phyloP scores from a whole-genome alignment of 23 tunicate genomes.

The Trididemnum miniatum region DNA sequence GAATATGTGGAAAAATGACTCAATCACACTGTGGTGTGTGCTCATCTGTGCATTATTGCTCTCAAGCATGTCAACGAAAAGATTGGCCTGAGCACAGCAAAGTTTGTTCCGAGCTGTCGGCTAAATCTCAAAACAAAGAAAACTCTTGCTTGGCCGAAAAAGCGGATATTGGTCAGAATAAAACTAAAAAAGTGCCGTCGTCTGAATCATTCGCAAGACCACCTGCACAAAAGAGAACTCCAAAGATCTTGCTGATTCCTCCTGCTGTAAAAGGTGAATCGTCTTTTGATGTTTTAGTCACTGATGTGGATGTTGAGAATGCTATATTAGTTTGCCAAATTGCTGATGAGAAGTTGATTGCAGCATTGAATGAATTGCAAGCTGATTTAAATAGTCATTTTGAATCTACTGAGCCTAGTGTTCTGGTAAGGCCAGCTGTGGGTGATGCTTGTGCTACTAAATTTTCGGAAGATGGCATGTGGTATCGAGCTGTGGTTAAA shows the following conservation, averaged over 20 bases:
- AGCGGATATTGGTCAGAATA: neutral
- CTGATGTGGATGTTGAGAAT: slow-evolving; percentile 16
- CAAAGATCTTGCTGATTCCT: neutral
- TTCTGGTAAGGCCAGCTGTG: neutral
- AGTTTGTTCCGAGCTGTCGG: slow-evolving; percentile 9
- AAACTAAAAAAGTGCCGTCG: neutral
- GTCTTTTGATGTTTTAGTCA: slow-evolving; percentile 6
- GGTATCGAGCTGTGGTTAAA: slow-evolving; percentile 40
- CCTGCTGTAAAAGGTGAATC: neutral
- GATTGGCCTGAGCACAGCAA: slow-evolving; percentile 62
- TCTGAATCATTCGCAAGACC: neutral
- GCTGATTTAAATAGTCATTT: slow-evolving; percentile 3
- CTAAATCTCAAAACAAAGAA: neutral
- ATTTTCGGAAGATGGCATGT: slow-evolving; percentile 43
- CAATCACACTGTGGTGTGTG: slow-evolving; percentile 8
- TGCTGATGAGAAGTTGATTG: neutral
- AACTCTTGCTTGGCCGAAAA: too few species aligned
- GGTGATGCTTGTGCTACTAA: slow-evolving; percentile 25
- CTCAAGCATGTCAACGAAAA: slow-evolving; percentile 38
- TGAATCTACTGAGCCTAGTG: neutral
- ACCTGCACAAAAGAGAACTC: neutral
- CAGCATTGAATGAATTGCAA: slow-evolving; percentile 7
- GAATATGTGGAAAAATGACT: slow-evolving; percentile 13
- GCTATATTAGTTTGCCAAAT: slow-evolving; percentile 13
- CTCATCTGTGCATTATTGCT: slow-evolving; percentile 43